Evolutionary conservation across 2,797 vertebrate genomes (phyloP).

Genomic region (Ateles fusciceps): DNA sequence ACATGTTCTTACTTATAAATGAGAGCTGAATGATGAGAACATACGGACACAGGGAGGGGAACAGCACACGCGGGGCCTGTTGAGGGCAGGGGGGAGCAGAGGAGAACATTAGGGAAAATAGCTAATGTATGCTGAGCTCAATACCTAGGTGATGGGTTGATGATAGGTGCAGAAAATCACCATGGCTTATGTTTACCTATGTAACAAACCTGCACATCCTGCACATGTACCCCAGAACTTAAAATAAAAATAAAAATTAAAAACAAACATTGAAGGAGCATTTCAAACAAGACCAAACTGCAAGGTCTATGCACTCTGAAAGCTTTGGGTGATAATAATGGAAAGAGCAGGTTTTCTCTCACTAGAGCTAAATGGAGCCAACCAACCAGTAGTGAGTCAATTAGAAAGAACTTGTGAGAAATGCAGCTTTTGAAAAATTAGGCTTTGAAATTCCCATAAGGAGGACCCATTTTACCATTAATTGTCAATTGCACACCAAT

Average conservation of each 20-base stretch:
- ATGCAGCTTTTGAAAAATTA: constrained; percentile 28
- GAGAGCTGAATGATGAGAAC: neutral
- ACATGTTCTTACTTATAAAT: neutral
- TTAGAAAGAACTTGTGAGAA: neutral
- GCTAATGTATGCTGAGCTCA: neutral
- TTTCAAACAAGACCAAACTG: neutral
- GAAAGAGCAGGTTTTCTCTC: neutral
- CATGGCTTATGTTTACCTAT: neutral
- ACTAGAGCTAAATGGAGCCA: neutral
- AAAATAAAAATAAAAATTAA: neutral
- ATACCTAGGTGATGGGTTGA: neutral
- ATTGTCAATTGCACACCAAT: neutral
- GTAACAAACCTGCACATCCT: neutral
- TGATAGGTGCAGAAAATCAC: neutral
- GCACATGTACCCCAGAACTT: neutral
- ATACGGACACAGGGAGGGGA: neutral
- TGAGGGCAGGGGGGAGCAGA: neutral
- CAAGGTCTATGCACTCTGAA: neutral
- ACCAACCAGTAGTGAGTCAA: neutral
- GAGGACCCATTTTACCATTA: neutral
- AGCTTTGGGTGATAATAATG: neutral
- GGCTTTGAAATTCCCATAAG: neutral
- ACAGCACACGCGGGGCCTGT: neutral
- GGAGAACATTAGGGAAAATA: neutral
- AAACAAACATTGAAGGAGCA: neutral